Evolutionary conservation across 2,113 vertebrate genomes (phyloP), one percentile per base, ranked within the genome.

Genomic region (Microtus montanus): DNA sequence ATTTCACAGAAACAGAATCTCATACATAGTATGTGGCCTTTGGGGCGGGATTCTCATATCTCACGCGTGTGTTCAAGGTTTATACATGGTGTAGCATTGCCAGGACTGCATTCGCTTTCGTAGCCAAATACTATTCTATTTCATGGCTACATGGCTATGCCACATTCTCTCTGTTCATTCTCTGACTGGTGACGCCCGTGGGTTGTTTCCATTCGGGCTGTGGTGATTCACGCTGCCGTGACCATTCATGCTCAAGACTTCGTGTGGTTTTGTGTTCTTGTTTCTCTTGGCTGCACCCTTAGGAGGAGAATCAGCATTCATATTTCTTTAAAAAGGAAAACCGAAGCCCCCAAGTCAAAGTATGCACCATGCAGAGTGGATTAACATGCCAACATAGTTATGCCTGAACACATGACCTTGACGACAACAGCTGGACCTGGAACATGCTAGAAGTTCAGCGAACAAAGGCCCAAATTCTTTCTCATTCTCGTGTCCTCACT

Each of bases 251-350:
- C 19, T 47, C 41, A 58, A 9, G 38, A 38, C 68, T 89, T 64
- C 68, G 4, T 7, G 26, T 52, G 54, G 73, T 52, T 19, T 4
- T 10, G 11, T 10, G 26, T 78, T 38, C 91, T 83, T 47, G 35
- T 87, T 71, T 91, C 30, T 66, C 41, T 47, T 91, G 87, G 44
- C 52, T 35, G 13, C 17, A 28, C 22, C 47, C 44, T 35, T 83
- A 54, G 19, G 35, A 83, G 70, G 35, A 19, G 47, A 83, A 78
- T 75, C 41, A 89, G 26, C 54, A 83, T 91, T 83, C 8, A 64
- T 19, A 61, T 64, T 83, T 75, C 41, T 77, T 88, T 68, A 47
- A 85, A 87, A 87, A 87, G 41, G 73, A 17, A 94, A 90, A 82
- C 30, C 15, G 41, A 66, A 75, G 10, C 11, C 66, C 71, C 61